Evolutionary conservation across 2,113 vertebrate genomes (phyloP).

Genomic region (Forbesichthys papilliferus): DNA sequence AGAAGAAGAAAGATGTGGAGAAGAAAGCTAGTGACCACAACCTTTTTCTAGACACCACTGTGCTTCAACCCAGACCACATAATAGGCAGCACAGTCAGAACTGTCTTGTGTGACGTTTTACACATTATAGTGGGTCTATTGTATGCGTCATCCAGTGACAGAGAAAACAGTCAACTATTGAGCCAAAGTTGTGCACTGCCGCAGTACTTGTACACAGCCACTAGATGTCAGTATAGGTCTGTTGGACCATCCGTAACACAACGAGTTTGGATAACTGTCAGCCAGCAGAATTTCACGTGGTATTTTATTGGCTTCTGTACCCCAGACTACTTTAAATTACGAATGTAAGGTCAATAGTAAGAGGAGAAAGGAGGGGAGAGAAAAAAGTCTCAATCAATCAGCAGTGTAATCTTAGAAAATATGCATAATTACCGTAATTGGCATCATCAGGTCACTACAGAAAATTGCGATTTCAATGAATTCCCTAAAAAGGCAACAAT

Average conservation of each 20-base stretch:
- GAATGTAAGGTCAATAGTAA: background rate
- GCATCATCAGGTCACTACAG: no score
- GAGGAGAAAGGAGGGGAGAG: background rate
- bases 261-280: background rate
- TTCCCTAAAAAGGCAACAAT: no score
- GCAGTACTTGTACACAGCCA: conserved; percentile 35
- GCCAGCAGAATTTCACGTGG: background rate
- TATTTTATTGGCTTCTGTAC: background rate
- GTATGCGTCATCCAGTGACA: background rate
- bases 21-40: conserved; percentile 36
- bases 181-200: background rate
- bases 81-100: conserved; percentile 52
- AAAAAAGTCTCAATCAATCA: no score
- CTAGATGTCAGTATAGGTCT: conserved; percentile 58
- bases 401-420: no score
- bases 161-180: background rate
- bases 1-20: background rate
- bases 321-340: background rate
- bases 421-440: no score
- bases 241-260: background rate
- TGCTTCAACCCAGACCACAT: conserved; percentile 56
- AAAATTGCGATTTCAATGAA: no score
- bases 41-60: conserved; percentile 71
- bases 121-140: conserved; percentile 4
- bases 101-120: conserved; percentile 29